Evolutionary conservation across 2,797 vertebrate genomes (phyloP).

Genomic region (Acanthurus lineatus): DNA sequence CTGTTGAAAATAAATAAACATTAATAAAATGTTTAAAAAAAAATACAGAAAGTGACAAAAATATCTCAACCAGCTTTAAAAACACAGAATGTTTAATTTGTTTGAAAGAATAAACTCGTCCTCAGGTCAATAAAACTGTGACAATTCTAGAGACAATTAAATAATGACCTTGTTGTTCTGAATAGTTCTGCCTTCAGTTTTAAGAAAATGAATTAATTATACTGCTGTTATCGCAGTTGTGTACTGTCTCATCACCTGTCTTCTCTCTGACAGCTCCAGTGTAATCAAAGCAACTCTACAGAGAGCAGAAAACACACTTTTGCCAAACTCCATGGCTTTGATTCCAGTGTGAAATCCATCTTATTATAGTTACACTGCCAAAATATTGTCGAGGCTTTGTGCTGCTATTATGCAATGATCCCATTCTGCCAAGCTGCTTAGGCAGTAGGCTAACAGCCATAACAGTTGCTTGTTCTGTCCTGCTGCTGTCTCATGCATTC

Average conservation of each 20-base stretch:
- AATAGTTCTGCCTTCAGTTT: slow-evolving; percentile 17
- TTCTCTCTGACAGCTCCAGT: slow-evolving; percentile 28
- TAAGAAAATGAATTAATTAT: slow-evolving; percentile 25
- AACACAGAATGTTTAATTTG: not conserved
- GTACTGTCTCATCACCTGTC: slow-evolving; percentile 11
- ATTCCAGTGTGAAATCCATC: slow-evolving; percentile 65
- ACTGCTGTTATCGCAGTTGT: slow-evolving; percentile 8
- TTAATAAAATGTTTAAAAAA: not conserved
- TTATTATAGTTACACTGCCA: slow-evolving; percentile 59
- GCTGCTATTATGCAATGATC: slow-evolving; percentile 46
- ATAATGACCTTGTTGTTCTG: not conserved
- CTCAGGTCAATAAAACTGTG: not conserved
- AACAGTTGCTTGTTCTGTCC: slow-evolving; percentile 38
- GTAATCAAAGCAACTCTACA: slow-evolving; percentile 27
- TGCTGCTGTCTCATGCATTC: slow-evolving; percentile 43
- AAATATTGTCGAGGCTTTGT: slow-evolving; percentile 54
- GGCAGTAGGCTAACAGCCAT: slow-evolving; percentile 40
- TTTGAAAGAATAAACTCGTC: not conserved
- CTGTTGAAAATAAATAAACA: not conserved
- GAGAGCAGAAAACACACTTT: slow-evolving; percentile 22
- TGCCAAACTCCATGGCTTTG: slow-evolving; percentile 34
- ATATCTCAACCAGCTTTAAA: not conserved
- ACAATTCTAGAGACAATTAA: slow-evolving; percentile 6
- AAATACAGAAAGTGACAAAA: not conserved
- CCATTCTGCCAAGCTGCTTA: slow-evolving; percentile 64